Evolutionary conservation across 2,113 vertebrate genomes (phyloP), one percentile per base, ranked within the genome.

Genomic region (Nipponia nippon): DNA sequence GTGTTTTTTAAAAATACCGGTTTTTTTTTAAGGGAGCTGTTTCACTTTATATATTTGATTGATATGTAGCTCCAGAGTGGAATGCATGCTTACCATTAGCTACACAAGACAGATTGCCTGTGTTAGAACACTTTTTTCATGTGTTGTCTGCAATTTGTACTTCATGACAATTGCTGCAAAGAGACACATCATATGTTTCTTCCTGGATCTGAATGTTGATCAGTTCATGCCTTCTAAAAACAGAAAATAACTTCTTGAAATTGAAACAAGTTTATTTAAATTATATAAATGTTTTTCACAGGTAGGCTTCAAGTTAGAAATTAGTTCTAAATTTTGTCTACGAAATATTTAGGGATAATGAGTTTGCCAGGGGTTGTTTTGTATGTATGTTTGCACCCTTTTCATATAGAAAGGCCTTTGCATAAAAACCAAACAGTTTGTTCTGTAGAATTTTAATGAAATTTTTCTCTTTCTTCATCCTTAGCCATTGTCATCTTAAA

Each of bases 181-280:
- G 69, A 50, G 47, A 56, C 7, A 0, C 5, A 5, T 4, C 10
- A 3, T 46, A 4, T 2, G 0, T 26, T 92, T 91, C n/a, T 72
- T 71, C 9, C 32, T 78, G 63, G 23, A 84, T 78, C 38, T 16
- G 52, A 9, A 6, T 30, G 27, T 75, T 73, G 29, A 53, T 92
- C 13, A 38, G 25, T 16, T 77, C 10, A 3, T 55, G 40, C 26
- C 26, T 53, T 76, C 52, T 80, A 38, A 75, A 40, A 76, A 65
- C 1, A 29, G 47, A 77, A 87, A 40, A 38, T 52, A 52, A 55
- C 18, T 56, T 84, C 4, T 9, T 69, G 16, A 49, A 62, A 12
- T 55, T 67, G n/a, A 75, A 89, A 47, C 27, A 42, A 5, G 2
- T 55, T 70, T 62, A 21, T 78, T 87, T 49, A 49, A 71, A 63